Evolutionary conservation across 2,797 vertebrate species (phyloP), one percentile per base, ranked within the genome.

Genomic region (Phrynocephalus vlangalii): DNA sequence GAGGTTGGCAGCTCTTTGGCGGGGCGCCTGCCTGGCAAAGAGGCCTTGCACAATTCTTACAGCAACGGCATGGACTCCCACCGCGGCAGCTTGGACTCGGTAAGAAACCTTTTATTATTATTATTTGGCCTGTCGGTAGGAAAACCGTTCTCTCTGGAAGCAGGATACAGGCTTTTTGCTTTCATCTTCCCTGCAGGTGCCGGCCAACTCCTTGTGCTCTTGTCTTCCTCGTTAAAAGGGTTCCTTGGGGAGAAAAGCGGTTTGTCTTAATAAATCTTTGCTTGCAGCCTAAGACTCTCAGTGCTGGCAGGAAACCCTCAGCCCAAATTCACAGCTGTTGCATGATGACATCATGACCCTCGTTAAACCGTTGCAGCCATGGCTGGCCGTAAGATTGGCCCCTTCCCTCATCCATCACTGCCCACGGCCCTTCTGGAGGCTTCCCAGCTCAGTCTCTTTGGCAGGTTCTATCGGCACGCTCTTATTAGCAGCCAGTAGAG

Each of bases 1-100:
- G 97, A 98, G 83, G 93, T 95, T 28, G 97, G 97, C 11, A 98
- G 97, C 13, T 95, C 95, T 52, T 98, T 96, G 1, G 97, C 97
- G 15, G 97, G 97, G 79, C 97, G 98, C 67, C 94, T 97, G 86
- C 97, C 97, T 0, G 97, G 97, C 6, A 97, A 98, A 89, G 98
- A 98, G 90, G 92, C 95, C 89, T 86, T 97, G 82, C 95, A 97
- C 26, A 96, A 97, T 91, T 98, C 98, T 16, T 97, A 97, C 76
- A 98, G 97, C 91, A 98, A 97, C 94, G 98, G 98, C 93, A 94
- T 98, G 94, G 98, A 98, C 90, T 98, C 98, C 87, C 98, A 98
- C 90, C 97, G 95, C 89, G 98, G 97, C 91, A 98, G 98, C 95
- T 96, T 97, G 5, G 98, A 98, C 95, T 99, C 98, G 87, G 98